Evolutionary conservation across 2,797 vertebrate species (phyloP), one percentile per base, ranked within the genome.

Genomic region (Luscinia luscinia): DNA sequence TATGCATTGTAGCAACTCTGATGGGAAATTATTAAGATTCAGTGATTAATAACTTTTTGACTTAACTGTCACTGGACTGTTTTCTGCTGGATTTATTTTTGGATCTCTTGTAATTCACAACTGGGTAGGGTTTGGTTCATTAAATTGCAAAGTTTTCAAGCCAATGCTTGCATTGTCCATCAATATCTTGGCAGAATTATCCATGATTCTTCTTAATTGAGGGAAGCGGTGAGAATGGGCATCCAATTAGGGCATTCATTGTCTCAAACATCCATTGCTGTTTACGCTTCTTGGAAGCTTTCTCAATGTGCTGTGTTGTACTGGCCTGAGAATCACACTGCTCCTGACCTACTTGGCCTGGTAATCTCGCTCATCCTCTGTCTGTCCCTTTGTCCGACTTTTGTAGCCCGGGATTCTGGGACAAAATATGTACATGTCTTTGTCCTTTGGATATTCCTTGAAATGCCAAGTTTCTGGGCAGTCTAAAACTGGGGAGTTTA

Each of bases 181-280:
- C 94, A 91, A 94, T 95, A 96, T 95, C 91, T 95, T 96, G 96
- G 96, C 93, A 96, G 88, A 96, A 84, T 95, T 95, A 86, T 93
- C 91, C 90, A 87, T 19, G 83, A 94, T 94, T 92, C 94, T 89
- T 85, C 83, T 67, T 96, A 96, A 96, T 95, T 96, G 93, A 95
- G 92, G 93, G 94, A 95, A 96, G 88, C 77, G 5, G 80, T 96
- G 95, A 96, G 95, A 95, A 96, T 96, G 93, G 90, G 48, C 95
- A 86, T 94, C 96, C 96, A 96, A 96, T 96, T 96, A 96, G 93
- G 83, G 67, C 95, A 95, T 94, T 93, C 90, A 96, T 96, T 96
- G 94, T 96, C 93, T 95, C 93, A 94, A 95, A 93, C 93, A 87
- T 96, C 88, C 93, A 95, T 94, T 96, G 61, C 93, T 95, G 88